These are phyloP conservation scores for Alexandromys fortis DNA, from an alignment of 2,113 vertebrate species.

Conservation along the genomic window DNA sequence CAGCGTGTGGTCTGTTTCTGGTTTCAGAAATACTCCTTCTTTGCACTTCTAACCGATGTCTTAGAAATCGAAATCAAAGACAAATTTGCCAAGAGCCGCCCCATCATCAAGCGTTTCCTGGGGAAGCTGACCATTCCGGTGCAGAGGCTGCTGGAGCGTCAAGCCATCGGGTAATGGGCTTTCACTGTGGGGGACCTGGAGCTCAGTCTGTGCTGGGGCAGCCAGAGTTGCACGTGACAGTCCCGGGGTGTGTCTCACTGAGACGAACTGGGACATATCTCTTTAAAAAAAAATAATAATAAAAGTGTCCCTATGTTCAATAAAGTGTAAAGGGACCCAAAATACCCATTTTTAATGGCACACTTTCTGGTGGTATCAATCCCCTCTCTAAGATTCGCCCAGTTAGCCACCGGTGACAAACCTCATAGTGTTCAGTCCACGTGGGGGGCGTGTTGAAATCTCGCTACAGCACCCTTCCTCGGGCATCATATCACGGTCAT, in stretches of 20 bases:
- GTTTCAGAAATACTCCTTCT: constrained; percentile 97
- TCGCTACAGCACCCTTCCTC: background rate
- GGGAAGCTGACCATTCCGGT: constrained; percentile 97
- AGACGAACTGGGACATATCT: background rate
- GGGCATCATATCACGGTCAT: too few species aligned
- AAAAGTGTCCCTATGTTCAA: background rate
- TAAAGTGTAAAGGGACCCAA: background rate
- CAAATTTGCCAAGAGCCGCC: constrained; percentile 99
- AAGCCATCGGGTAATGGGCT: constrained; percentile 92
- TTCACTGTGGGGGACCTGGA: background rate
- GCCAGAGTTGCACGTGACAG: background rate
- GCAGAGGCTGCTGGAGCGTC: constrained; percentile 95
- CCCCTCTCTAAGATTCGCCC: background rate
- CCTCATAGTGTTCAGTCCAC: background rate
- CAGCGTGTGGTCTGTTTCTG: constrained; percentile 74
- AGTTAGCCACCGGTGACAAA: background rate
- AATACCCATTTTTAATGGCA: background rate
- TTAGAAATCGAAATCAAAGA: constrained; percentile 99
- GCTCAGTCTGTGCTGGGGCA: background rate
- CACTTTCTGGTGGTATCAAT: background rate
- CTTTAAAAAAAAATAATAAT: constrained; percentile 22
- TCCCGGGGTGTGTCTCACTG: background rate
- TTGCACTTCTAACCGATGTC: constrained; percentile 98
- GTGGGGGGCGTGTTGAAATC: background rate
- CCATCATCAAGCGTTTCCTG: constrained; percentile 99